Conservation (phyloP, 2,888 invertebrate genomes). For the Acleris literana region DNA sequence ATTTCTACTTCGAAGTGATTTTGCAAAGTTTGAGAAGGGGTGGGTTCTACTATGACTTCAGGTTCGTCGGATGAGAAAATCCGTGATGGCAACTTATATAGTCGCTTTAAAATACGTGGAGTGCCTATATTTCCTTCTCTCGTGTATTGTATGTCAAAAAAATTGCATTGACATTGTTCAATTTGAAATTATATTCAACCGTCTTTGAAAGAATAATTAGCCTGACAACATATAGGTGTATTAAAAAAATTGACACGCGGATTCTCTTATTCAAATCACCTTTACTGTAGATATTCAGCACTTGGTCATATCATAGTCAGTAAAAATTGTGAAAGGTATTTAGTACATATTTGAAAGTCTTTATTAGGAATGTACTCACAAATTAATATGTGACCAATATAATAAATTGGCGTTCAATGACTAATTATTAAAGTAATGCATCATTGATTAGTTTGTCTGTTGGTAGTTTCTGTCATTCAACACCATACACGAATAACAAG, state of each 20-base stretch:
- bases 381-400: no score
- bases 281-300: background rate
- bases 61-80: background rate
- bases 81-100: background rate
- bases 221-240: background rate
- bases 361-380: no score
- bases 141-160: no score
- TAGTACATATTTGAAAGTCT: background rate
- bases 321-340: background rate
- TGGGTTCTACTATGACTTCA: background rate
- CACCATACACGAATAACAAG: constrained; percentile 25
- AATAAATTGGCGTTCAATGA: no score
- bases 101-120: background rate
- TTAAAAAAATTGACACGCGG: background rate
- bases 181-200: no score
- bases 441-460: constrained; percentile 17
- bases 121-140: no score
- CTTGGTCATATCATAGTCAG: background rate
- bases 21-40: background rate
- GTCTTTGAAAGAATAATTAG: no score
- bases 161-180: no score
- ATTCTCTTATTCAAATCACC: background rate
- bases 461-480: constrained; percentile 23
- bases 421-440: no score
- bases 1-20: constrained; percentile 4